Percentiles rank a stretch among this genome's conserved stretches.
Evolutionary conservation across 2,888 invertebrate species (phyloP).

Genomic region (Cheilosia soror): DNA sequence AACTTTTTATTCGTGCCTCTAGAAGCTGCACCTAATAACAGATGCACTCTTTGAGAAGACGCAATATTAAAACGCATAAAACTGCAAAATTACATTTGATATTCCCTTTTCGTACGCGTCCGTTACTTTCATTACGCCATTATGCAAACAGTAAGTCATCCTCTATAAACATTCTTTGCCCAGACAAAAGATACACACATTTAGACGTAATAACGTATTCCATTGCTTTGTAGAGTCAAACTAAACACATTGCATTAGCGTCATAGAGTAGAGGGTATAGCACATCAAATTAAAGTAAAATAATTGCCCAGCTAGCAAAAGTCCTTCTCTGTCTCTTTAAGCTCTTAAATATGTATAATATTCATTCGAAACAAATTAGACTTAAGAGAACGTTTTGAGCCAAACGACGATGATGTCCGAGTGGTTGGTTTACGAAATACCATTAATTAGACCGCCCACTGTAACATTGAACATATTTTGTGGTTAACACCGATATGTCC

Average conservation of each 20-base stretch:
- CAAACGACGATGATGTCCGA: not conserved
- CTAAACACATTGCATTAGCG: not conserved
- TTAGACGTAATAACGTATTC: conserved; percentile 6
- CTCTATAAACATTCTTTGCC: conserved; percentile 19
- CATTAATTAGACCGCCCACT: conserved; percentile 9
- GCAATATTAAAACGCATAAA: conserved; percentile 23
- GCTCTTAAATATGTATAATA: not conserved
- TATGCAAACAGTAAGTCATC: conserved; percentile 42
- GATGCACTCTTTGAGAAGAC: not conserved
- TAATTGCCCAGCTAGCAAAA: too few species aligned
- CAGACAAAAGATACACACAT: conserved; percentile 54
- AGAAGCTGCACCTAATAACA: not conserved
- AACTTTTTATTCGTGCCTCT: not conserved
- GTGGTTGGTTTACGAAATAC: not conserved
- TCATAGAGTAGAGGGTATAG: not conserved
- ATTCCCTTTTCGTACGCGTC: conserved; percentile 40
- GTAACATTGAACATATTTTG: conserved; percentile 9
- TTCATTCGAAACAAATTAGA: not conserved
- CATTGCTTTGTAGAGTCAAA: conserved; percentile 8
- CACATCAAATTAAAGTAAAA: conserved; percentile 25
- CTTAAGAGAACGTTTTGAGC: not conserved
- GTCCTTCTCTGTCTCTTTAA: not conserved
- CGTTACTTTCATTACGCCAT: conserved; percentile 48
- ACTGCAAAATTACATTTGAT: conserved; percentile 36
- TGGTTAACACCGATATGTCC: not conserved